Conservation (phyloP, 2,888 invertebrate genomes). For the Clostera curtula region DNA sequence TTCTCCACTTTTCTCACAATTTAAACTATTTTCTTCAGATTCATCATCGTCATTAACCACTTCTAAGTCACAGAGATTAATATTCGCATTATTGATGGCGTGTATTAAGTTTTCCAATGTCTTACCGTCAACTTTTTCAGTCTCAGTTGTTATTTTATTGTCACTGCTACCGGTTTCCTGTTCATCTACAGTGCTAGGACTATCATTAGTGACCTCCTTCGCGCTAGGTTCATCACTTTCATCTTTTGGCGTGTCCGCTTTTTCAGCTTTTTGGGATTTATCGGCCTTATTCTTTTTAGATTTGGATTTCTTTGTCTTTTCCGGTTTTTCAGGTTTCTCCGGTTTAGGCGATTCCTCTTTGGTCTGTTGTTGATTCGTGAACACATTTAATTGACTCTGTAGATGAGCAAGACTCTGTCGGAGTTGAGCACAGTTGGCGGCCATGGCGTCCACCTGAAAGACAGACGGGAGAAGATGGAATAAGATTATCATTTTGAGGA, state of each 20-base stretch:
- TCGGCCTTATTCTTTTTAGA: constrained; percentile 53
- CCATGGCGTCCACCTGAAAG: constrained; percentile 74
- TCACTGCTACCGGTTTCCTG: too few species aligned
- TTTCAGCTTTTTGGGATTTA: constrained; percentile 29
- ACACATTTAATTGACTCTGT: constrained; percentile 71
- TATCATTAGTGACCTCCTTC: constrained; percentile 21
- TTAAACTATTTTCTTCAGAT: constrained; percentile 20
- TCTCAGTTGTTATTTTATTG: constrained; percentile 18
- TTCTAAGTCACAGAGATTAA: constrained; percentile 46
- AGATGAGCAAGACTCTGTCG: constrained; percentile 75
- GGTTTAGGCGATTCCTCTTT: constrained; percentile 46
- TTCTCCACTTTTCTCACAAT: constrained; percentile 8
- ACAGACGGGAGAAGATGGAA: constrained; percentile 4
- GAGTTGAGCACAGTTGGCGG: constrained; percentile 75
- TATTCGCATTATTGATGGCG: constrained; percentile 51
- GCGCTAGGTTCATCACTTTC: constrained; percentile 18
- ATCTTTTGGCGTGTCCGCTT: constrained; percentile 24
- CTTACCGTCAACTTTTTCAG: constrained; percentile 40
- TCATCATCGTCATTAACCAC: constrained; percentile 32
- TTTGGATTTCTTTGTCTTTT: constrained; percentile 49
- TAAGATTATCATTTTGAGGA: constrained; percentile 1
- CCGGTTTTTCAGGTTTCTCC: constrained; percentile 20
- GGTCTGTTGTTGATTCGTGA: constrained; percentile 45
- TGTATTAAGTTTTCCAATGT: constrained; percentile 50
- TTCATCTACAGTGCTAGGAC: constrained; percentile 17